These are phyloP conservation scores for Etheostoma nigrum DNA, from an alignment of 2,797 vertebrate genomes.

Conservation along the genomic window DNA sequence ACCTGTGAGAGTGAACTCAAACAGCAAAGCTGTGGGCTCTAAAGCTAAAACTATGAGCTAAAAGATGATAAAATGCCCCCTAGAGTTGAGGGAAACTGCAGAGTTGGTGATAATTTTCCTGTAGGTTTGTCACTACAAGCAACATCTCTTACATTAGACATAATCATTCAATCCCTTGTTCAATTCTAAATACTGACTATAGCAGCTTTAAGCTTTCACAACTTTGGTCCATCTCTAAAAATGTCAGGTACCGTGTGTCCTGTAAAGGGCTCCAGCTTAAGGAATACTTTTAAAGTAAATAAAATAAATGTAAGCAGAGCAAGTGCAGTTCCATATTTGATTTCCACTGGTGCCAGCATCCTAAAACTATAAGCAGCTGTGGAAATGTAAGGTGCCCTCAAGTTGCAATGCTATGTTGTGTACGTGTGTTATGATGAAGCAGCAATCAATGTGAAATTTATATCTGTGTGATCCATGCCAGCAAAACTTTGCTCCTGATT, in stretches of 20 bases:
- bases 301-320: constrained; percentile 6
- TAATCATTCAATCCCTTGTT: not conserved
- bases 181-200: not conserved
- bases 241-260: not conserved
- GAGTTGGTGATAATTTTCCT: not conserved
- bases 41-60: not conserved
- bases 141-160: not conserved
- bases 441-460: constrained; percentile 59
- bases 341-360: not conserved
- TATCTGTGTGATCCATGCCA: constrained; percentile 34
- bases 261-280: not conserved
- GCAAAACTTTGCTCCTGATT: constrained; percentile 52
- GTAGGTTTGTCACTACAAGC: not conserved
- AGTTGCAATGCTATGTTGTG: constrained; percentile 4
- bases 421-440: constrained; percentile 28
- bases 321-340: constrained; percentile 1
- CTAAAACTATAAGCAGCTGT: constrained; percentile 11
- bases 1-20: no score
- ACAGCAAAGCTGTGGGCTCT: no score
- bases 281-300: not conserved
- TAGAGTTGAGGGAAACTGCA: not conserved
- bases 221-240: not conserved
- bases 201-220: constrained; percentile 6
- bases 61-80: not conserved
- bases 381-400: constrained; percentile 19